Conservation (phyloP, 2,113 vertebrate species). For the Pycnonotus jocosus region DNA sequence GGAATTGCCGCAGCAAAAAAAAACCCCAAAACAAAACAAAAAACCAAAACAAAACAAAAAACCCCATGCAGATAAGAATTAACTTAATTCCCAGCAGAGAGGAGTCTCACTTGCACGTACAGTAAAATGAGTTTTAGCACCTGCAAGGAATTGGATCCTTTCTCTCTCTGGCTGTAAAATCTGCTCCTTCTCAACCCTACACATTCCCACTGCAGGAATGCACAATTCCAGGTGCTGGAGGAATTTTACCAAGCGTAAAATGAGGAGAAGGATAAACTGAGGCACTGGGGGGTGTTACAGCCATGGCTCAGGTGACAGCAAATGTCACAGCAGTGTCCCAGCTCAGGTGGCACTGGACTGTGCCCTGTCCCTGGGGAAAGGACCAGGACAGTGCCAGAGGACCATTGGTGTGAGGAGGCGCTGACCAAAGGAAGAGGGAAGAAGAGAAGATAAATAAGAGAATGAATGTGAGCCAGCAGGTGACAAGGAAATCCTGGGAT, state of each 20-base stretch:
- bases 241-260: rapidly evolving
- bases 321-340: background rate
- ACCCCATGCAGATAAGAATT: background rate
- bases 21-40: no score
- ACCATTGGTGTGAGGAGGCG: no score
- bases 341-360: background rate
- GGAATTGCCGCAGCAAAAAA: background rate
- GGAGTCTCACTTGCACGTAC: rapidly evolving
- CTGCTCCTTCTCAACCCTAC: background rate
- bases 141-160: background rate
- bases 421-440: background rate
- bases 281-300: rapidly evolving
- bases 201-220: rapidly evolving
- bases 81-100: background rate
- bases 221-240: background rate
- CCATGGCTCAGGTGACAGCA: background rate
- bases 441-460: background rate
- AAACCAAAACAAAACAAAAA: background rate
- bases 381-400: rapidly evolving
- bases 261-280: background rate
- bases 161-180: background rate
- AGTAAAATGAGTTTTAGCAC: background rate
- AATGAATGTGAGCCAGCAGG: background rate
- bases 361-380: rapidly evolving
- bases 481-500: background rate